A percentile compares a stretch with the other conserved stretches of the same genome.
Conservation (phyloP, 2,797 vertebrate genomes). For the Taenioides sp. region DNA sequence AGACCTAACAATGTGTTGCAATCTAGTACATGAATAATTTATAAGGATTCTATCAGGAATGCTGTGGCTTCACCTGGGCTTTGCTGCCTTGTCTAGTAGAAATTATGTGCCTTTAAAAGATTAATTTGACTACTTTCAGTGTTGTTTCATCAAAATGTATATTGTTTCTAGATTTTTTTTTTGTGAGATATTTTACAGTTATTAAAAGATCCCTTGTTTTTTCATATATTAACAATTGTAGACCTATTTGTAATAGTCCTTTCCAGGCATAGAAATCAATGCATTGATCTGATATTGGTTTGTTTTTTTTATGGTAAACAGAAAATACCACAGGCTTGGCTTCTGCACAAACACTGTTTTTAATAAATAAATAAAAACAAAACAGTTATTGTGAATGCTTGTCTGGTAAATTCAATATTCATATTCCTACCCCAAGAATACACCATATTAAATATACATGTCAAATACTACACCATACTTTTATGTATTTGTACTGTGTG, state of each 20-base stretch:
- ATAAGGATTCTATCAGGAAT: slow-evolving; percentile 37
- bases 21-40: slow-evolving; percentile 60
- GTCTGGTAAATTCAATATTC: background rate
- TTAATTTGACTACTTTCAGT: background rate
- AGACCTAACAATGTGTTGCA: slow-evolving; percentile 42
- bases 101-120: slow-evolving; percentile 10
- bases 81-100: slow-evolving; percentile 30
- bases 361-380: background rate
- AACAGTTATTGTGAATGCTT: background rate
- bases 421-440: background rate
- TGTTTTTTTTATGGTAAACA: slow-evolving; percentile 37
- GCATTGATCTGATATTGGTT: slow-evolving; percentile 34
- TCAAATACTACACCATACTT: background rate
- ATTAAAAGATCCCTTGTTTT: background rate
- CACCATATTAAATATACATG: no score
- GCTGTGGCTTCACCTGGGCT: slow-evolving; percentile 19
- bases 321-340: slow-evolving; percentile 9
- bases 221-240: background rate
- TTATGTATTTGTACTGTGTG: background rate
- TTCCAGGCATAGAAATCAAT: slow-evolving; percentile 12
- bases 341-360: background rate
- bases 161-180: background rate
- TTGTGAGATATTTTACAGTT: background rate
- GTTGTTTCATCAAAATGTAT: slow-evolving; percentile 3
- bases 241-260: slow-evolving; percentile 2